Conservation (phyloP, 2,888 invertebrate genomes). For the Lutraria lutraria region DNA sequence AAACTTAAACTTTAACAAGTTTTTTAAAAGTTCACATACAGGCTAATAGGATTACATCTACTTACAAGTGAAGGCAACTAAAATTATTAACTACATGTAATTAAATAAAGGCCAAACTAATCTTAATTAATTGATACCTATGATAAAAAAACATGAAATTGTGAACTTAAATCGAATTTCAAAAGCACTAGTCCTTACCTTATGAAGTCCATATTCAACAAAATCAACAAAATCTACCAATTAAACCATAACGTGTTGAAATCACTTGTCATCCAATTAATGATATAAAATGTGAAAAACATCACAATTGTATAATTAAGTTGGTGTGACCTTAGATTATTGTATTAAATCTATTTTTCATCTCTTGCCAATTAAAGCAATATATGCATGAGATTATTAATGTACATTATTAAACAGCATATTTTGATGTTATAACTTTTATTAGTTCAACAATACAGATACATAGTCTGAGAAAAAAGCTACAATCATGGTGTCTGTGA, state of each 20-base stretch:
- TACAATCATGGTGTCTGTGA: neutral
- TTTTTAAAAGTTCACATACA: neutral
- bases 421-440: neutral
- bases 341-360: neutral
- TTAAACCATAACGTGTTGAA: too few relatives aligned
- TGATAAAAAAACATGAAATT: too few relatives aligned
- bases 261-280: too few relatives aligned
- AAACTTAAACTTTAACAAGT: neutral
- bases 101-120: too few relatives aligned
- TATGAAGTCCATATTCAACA: too few relatives aligned
- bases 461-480: neutral
- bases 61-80: too few relatives aligned
- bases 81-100: too few relatives aligned
- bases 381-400: neutral
- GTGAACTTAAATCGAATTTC: too few relatives aligned
- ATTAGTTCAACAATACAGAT: neutral
- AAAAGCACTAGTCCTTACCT: too few relatives aligned
- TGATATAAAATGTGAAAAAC: too few relatives aligned
- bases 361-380: neutral
- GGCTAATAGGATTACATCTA: neutral
- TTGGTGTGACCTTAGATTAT: neutral
- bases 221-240: too few relatives aligned
- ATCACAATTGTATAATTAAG: neutral
- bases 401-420: neutral
- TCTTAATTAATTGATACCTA: too few relatives aligned